These are phyloP conservation scores for Mustela nigripes DNA, from an alignment of 2,113 vertebrate species.

Conservation along the genomic window DNA sequence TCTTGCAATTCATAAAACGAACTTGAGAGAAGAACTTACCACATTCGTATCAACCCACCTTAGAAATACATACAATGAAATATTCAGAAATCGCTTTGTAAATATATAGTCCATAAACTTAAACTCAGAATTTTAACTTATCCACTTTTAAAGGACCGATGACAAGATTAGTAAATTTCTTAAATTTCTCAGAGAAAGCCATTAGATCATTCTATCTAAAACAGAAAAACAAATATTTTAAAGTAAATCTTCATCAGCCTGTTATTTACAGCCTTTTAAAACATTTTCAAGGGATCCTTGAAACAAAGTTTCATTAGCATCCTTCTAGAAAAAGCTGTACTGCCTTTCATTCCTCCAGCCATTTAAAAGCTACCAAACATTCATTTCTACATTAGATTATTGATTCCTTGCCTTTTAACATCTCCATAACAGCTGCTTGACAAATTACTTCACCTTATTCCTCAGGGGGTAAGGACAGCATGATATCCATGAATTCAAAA, in stretches of 20 bases:
- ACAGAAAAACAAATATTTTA: slow-evolving; percentile 62
- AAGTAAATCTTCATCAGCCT: slow-evolving; percentile 54
- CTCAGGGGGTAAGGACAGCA: slow-evolving; percentile 61
- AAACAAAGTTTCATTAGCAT: slow-evolving; percentile 72
- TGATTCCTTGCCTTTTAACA: slow-evolving; percentile 82
- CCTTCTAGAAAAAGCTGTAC: slow-evolving; percentile 52
- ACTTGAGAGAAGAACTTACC: not conserved
- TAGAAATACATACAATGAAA: slow-evolving; percentile 46
- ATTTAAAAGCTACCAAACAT: slow-evolving; percentile 77
- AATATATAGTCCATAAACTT: slow-evolving; percentile 5
- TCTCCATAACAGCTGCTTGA: slow-evolving; percentile 80
- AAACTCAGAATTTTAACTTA: slow-evolving; percentile 56
- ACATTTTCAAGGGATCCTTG: slow-evolving; percentile 60
- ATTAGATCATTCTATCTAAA: slow-evolving; percentile 52
- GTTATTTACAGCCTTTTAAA: slow-evolving; percentile 45
- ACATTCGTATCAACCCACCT: slow-evolving; percentile 14
- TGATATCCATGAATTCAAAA: slow-evolving; percentile 70
- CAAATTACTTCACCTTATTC: slow-evolving; percentile 82
- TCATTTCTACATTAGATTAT: slow-evolving; percentile 76
- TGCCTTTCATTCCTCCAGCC: slow-evolving; percentile 65
- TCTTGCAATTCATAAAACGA: slow-evolving; percentile 33
- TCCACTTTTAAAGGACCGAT: not conserved
- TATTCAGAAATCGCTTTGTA: not conserved
- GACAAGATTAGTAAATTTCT: slow-evolving; percentile 13
- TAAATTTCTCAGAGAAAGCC: slow-evolving; percentile 30